Evolutionary conservation across 2,888 invertebrate genomes (phyloP), one percentile per base, ranked within the genome.

Genomic region (Cephus pulcher): DNA sequence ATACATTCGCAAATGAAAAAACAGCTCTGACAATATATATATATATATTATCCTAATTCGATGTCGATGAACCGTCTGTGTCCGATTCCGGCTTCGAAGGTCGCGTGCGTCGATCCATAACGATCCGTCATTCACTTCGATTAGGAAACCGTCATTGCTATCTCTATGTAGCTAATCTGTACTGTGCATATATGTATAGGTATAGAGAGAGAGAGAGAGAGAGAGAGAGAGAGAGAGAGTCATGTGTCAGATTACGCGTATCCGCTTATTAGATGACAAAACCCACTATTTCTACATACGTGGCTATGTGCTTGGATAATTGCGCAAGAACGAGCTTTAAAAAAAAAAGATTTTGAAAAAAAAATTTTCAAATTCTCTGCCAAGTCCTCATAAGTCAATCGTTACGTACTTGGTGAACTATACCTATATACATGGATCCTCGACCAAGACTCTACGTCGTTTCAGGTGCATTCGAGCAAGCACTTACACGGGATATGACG

Each of bases 51-150:
- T 90, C 88, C 90, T 88, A 88, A 84, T 88, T 90, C 81, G 87
- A 87, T 87, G 90, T 89, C 90, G 89, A 88, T 89, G 89, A 89
- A 90, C 90, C 87, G 85, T 82, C 85, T 84, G 80, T 81, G 76
- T 74, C 79, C 85, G 87, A 89, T 90, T 90, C 89, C 89, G 89
- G 88, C 86, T 88, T 78, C 86, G 90, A 90, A 90, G 71, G 71
- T 33, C 71, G 71, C 71, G 71, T 33, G 12, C 71, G 71, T 71
- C 71, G 71, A 71, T 71, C 71, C 71, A 9, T 33, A 33, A 71
- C 71, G 71, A 71, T 33, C 71, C 71, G 71, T 71, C 71, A 71
- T 33, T 71, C 71, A 35, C 73, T 34, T 83, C 74, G 81, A 77
- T 82, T 82, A 81, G 79, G 82, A 82, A 83, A 83, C 74, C 76